Evolutionary conservation across 64 coral and sea anemone species (phyloP).

Genomic region (Montipora cactus): DNA sequence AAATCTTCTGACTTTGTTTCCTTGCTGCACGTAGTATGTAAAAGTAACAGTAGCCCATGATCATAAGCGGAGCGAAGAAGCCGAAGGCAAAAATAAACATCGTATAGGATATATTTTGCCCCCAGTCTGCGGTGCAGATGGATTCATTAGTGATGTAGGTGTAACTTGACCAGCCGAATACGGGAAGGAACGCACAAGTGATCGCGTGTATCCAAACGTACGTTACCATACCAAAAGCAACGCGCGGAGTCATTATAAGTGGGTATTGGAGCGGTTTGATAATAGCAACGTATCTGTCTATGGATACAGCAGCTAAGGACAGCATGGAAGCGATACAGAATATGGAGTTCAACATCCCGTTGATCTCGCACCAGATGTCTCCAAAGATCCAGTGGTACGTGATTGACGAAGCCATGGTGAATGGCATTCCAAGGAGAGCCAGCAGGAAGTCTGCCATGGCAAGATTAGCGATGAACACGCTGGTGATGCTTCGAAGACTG

Average conservation of each 20-base stretch:
- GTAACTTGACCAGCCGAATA: constrained; percentile 87
- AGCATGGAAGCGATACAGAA: constrained; percentile 91
- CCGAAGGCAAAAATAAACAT: constrained; percentile 78
- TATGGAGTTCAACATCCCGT: constrained; percentile 80
- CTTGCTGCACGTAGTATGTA: constrained; percentile 78
- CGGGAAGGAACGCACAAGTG: constrained; percentile 65
- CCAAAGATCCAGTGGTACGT: constrained; percentile 84
- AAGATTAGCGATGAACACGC: constrained; percentile 86
- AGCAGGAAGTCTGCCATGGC: constrained; percentile 81
- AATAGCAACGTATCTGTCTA: constrained; percentile 87
- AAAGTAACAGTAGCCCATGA: constrained; percentile 85
- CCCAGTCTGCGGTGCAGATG: constrained; percentile 92
- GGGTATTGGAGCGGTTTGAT: constrained; percentile 89
- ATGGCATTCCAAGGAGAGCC: constrained; percentile 86
- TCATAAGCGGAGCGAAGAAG: constrained; percentile 71
- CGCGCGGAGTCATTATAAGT: constrained; percentile 77
- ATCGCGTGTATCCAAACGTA: constrained; percentile 86
- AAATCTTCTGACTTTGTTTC: constrained; percentile 52
- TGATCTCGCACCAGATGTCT: constrained; percentile 66
- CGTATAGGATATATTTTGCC: constrained; percentile 66
- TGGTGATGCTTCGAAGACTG: constrained; percentile 76
- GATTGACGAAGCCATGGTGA: constrained; percentile 78
- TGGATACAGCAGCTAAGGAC: constrained; percentile 74
- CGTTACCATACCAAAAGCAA: constrained; percentile 56
- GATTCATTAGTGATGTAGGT: constrained; percentile 87